These are phyloP conservation scores for Rhagium mordax DNA, from an alignment of 2,888 invertebrate species.

Conservation along the genomic window DNA sequence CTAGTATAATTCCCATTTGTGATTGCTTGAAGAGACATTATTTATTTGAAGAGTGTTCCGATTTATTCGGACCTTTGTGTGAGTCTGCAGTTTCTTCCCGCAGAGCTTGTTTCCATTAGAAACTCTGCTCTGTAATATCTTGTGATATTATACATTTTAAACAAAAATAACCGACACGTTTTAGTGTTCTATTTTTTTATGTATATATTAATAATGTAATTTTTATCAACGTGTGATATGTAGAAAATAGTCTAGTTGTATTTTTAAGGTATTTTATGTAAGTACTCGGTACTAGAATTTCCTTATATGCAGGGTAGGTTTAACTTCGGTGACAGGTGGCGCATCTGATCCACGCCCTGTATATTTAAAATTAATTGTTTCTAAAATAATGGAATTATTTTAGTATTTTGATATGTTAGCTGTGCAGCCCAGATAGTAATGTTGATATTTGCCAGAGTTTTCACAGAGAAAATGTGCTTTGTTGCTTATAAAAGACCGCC, in stretches of 20 bases:
- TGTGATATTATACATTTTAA: conserved; percentile 18
- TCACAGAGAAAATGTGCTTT: too few relatives aligned
- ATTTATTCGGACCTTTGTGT: not conserved
- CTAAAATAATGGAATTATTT: not conserved
- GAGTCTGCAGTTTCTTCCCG: not conserved
- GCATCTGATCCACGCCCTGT: not conserved
- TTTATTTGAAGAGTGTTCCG: conserved; percentile 1
- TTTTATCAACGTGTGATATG: conserved; percentile 28
- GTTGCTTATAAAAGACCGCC: too few relatives aligned
- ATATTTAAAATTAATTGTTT: not conserved
- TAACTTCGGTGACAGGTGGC: not conserved
- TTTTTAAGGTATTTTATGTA: conserved; percentile 2
- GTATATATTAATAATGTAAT: conserved; percentile 6
- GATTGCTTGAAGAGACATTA: conserved; percentile 10
- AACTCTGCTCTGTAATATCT: not conserved
- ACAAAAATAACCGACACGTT: conserved; percentile 17
- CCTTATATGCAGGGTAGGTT: not conserved
- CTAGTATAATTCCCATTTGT: not conserved
- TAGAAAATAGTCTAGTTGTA: conserved; percentile 7
- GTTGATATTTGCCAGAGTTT: not conserved
- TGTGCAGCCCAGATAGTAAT: not conserved
- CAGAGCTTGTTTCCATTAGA: not conserved
- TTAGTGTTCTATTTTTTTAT: conserved; percentile 26
- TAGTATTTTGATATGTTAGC: not conserved
- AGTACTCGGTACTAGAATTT: conserved; percentile 8